phyloP scores from a whole-genome alignment of 1,140 invertebrate species.

The Dendroctonus valens region DNA sequence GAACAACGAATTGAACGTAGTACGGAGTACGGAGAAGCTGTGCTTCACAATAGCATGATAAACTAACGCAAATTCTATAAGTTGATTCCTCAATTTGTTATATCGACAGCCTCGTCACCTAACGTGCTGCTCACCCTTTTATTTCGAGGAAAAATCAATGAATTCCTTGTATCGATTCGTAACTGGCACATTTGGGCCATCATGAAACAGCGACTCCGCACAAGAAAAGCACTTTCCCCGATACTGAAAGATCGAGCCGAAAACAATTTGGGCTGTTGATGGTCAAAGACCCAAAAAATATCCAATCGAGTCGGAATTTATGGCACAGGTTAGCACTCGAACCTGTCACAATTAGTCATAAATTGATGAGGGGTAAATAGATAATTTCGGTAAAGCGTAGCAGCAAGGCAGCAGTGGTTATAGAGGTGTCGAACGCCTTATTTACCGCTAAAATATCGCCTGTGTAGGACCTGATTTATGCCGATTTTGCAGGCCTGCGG shows the following conservation, averaged over 20 bases:
- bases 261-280: slow-evolving; percentile 3
- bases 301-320: slow-evolving; percentile 22
- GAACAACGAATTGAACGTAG: too few species aligned
- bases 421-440: slow-evolving; percentile 33
- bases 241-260: not conserved
- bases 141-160: too few species aligned
- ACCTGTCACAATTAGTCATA: slow-evolving; percentile 33
- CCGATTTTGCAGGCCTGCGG: slow-evolving; percentile 11
- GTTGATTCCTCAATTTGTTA: too few species aligned
- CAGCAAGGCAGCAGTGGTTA: slow-evolving; percentile 31
- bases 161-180: too few species aligned
- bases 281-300: slow-evolving; percentile 15
- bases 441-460: slow-evolving; percentile 28
- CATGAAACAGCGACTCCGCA: too few species aligned
- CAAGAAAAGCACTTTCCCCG: not conserved
- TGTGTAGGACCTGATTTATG: slow-evolving; percentile 24
- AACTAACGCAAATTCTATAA: too few species aligned
- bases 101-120: too few species aligned
- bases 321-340: slow-evolving; percentile 21
- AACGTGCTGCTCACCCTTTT: not conserved
- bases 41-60: too few species aligned
- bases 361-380: slow-evolving; percentile 27
- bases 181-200: too few species aligned
- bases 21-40: too few species aligned
- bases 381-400: slow-evolving; percentile 34